Base-by-base conservation (phyloP, 2,797 vertebrate genomes). In the Parauchenoglanis ngamensis region DNA sequence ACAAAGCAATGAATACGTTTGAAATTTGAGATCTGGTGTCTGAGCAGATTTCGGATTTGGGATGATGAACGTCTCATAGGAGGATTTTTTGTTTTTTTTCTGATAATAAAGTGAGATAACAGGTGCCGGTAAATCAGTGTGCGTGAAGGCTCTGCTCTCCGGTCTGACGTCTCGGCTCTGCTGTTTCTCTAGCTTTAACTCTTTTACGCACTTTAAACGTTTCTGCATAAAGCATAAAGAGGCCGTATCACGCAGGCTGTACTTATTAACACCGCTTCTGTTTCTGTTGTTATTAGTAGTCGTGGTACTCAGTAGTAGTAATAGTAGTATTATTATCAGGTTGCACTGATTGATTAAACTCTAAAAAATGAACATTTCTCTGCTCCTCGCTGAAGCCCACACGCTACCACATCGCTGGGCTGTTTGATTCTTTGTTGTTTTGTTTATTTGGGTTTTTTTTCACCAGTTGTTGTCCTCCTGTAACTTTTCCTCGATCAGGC, bases 91-190 rank as follows among this genome's bases (percentile, higher is more conserved):
- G 17, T 28, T 28, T n/a, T 6, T 54, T 31, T 77, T 77, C 17
- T 7, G 13, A 54, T 23, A 40, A 40, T 80, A 81, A 63, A 61
- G 57, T 63, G 57, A 44, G 49, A 72, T 56, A 56, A 72, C 65
- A 84, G 65, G 82, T 84, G 82, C 21, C 21, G 82, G 82, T 56
- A 25, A 84, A 72, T 83, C 61, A 11, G 40, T 15, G 80, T 25
- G 59, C 44, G 61, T 82, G 59, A 28, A 49, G 80, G 11, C 61
- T 11, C 17, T 3, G 54, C 31, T 23, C 10, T 59, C 79, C 61
- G 44, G 44, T 68, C 11, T 21, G 63, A 46, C 76, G 11, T 13
- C 23, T 3, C 73, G 7, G 46, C 73, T 61, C 78, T 61, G 77
- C 21, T 61, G 85, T 52, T 61, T 67, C 17, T 35, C 11, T 31